Conservation (phyloP, 2,888 invertebrate species). For the Lithophane semibrunnea region DNA sequence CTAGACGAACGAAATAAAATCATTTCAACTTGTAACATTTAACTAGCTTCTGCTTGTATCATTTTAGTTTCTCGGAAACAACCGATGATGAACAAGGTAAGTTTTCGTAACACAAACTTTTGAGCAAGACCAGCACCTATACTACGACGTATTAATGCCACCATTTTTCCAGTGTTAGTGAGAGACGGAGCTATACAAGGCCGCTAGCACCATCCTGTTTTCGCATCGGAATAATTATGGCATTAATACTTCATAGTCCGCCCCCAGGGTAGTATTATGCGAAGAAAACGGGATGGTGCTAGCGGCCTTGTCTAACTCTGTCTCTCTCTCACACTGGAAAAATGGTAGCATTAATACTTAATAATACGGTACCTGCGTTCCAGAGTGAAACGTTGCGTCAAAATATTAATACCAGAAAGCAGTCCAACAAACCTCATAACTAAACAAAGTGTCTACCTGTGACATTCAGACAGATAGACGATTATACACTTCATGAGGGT, state of each 20-base stretch:
- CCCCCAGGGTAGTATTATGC: too few relatives aligned
- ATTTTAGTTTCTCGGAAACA: neutral
- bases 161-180: too few relatives aligned
- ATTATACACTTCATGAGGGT: slow-evolving; percentile 33
- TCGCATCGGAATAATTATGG: too few relatives aligned
- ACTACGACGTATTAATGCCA: too few relatives aligned
- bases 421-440: slow-evolving; percentile 12
- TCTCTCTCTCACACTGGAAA: too few relatives aligned
- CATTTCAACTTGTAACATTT: slow-evolving; percentile 10
- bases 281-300: too few relatives aligned
- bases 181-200: too few relatives aligned
- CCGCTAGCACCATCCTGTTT: too few relatives aligned
- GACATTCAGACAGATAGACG: slow-evolving; percentile 36
- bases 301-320: too few relatives aligned
- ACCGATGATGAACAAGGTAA: neutral
- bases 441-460: slow-evolving; percentile 31
- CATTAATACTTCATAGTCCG: too few relatives aligned
- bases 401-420: slow-evolving; percentile 9
- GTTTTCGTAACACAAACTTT: neutral
- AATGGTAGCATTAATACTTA: too few relatives aligned
- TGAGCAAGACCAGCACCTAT: neutral
- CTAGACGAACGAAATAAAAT: slow-evolving; percentile 6
- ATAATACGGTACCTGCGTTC: neutral
- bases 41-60: neutral
- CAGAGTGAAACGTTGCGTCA: neutral